phyloP scores from a whole-genome alignment of 2,113 vertebrate species.

The Thunnus thynnus region DNA sequence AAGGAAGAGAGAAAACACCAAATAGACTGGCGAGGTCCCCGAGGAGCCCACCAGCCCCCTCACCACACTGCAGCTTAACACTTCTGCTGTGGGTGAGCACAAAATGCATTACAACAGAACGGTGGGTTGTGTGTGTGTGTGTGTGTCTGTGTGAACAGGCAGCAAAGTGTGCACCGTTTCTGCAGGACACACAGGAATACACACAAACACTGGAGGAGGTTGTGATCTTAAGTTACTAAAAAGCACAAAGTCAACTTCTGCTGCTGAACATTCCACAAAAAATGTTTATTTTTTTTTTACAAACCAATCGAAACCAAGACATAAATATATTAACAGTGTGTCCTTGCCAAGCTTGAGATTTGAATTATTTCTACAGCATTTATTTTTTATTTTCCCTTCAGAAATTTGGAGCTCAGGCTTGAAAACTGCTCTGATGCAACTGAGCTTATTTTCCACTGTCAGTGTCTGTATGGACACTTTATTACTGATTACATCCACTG shows the following conservation, averaged over 20 bases:
- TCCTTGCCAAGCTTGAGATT: constrained; percentile 27
- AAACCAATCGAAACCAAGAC: constrained; percentile 32
- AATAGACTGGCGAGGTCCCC: constrained; percentile 36
- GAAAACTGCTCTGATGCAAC: constrained; percentile 8
- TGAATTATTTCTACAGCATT: constrained; percentile 46
- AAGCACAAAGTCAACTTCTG: neutral
- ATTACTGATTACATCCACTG: neutral
- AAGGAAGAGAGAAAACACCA: constrained; percentile 29
- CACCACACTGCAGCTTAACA: constrained; percentile 47
- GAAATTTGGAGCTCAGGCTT: neutral
- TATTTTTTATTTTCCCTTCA: constrained; percentile 31
- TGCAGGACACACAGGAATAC: constrained; percentile 22
- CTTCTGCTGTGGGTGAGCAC: constrained; percentile 29
- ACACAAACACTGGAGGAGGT: neutral
- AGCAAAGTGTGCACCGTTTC: constrained; percentile 4
- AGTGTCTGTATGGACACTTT: neutral
- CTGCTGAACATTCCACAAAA: constrained; percentile 6
- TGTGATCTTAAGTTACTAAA: neutral
- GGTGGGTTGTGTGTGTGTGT: no score
- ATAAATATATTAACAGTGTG: constrained; percentile 34
- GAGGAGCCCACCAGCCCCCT: constrained; percentile 25
- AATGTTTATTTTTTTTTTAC: constrained; percentile 11
- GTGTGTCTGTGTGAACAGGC: neutral
- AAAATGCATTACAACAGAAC: constrained; percentile 18
- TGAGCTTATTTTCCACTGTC: neutral